A percentile compares a stretch with the other conserved stretches of the same genome.
phyloP scores from a whole-genome alignment of 1,140 invertebrate genomes.

The Kradibia gibbosae region DNA sequence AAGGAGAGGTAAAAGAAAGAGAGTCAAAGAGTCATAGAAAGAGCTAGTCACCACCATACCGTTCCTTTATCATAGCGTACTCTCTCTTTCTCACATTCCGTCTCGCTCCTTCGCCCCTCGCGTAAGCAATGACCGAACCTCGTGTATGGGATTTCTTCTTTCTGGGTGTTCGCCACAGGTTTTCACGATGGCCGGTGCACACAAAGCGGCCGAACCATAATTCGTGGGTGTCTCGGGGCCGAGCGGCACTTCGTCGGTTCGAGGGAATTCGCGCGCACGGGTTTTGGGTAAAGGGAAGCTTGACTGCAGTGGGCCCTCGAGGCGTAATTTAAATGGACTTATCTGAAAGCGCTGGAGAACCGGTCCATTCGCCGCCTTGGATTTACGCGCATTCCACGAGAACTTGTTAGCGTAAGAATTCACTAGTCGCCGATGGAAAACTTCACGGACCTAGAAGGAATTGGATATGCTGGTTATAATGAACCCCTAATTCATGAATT shows the following conservation, averaged over 20 bases:
- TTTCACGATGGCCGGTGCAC: conserved; percentile 7
- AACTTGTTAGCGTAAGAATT: neutral
- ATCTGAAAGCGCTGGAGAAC: conserved; percentile 57
- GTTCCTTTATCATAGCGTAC: no score
- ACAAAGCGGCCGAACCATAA: conserved; percentile 35
- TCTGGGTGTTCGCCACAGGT: neutral
- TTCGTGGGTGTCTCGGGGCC: conserved; percentile 56
- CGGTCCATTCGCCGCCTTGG: conserved; percentile 22
- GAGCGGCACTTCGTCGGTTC: neutral
- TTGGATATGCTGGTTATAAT: no score
- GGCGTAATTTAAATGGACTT: conserved; percentile 50
- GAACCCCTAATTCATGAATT: no score
- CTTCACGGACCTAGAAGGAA: neutral
- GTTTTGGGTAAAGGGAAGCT: neutral
- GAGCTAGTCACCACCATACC: no score
- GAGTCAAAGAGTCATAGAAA: neutral
- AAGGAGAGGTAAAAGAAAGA: neutral
- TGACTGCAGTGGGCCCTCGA: neutral
- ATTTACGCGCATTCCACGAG: neutral
- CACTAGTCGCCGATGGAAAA: neutral
- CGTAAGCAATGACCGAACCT: no score
- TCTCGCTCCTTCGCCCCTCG: no score
- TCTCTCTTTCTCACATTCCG: neutral
- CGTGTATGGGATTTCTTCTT: conserved; percentile 27
- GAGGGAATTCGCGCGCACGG: no score